Evolutionary conservation across 2,888 invertebrate species (phyloP).

Genomic region (Orchesella flavescens): DNA sequence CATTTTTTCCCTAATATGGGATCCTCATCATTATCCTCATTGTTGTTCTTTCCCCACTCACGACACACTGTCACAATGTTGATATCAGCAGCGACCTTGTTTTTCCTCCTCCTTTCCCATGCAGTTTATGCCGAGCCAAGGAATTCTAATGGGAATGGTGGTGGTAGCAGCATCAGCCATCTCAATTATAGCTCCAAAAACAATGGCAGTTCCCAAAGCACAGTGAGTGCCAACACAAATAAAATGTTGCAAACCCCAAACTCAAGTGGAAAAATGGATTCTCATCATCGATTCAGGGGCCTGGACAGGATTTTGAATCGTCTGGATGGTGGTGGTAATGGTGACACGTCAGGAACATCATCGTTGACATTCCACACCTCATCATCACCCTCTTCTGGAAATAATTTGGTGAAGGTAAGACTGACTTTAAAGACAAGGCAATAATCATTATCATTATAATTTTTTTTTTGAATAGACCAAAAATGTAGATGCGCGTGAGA

Average conservation of each 20-base stretch:
- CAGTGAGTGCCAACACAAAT: not conserved
- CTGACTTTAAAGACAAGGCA: not conserved
- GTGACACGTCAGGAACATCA: not conserved
- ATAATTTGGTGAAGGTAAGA: conserved; percentile 20
- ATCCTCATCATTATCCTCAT: conserved; percentile 14
- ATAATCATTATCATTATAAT: conserved; percentile 1
- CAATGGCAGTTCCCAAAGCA: too few species aligned
- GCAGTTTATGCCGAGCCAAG: not conserved
- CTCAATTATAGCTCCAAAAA: too few species aligned
- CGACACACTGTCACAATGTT: not conserved
- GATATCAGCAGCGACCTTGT: not conserved
- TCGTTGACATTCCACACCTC: not conserved
- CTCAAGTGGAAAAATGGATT: not conserved
- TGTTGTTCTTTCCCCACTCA: conserved; percentile 11
- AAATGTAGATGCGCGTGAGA: too few species aligned
- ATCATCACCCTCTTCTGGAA: conserved; percentile 11
- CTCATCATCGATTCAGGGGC: conserved; percentile 67
- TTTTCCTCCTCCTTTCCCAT: not conserved
- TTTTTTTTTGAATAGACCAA: too few species aligned
- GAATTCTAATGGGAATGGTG: not conserved
- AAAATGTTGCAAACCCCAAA: not conserved
- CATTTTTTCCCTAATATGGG: conserved; percentile 7
- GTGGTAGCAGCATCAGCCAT: not conserved
- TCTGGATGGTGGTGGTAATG: conserved; percentile 58
- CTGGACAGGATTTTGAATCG: conserved; percentile 69